Percentiles rank a stretch among this genome's conserved stretches.
Evolutionary conservation across 1,140 invertebrate species (phyloP).

Genomic region (Ostrea denselamellosa): DNA sequence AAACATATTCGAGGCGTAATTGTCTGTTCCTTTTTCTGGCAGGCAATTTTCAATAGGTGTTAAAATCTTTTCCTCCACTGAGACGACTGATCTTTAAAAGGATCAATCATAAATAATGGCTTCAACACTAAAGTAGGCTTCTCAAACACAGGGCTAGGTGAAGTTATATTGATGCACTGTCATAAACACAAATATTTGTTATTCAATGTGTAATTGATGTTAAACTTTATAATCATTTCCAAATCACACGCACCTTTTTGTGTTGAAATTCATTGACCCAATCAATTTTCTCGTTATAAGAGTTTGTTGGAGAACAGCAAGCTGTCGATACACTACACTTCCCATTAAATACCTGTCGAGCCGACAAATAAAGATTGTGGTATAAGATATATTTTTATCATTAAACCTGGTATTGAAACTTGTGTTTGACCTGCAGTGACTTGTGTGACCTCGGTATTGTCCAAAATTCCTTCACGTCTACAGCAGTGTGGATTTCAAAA

Average conservation of each 20-base stretch:
- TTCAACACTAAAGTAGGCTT: constrained; percentile 26
- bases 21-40: constrained; percentile 35
- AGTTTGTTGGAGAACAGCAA: constrained; percentile 32
- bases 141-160: constrained; percentile 20
- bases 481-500: constrained; percentile 29
- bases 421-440: constrained; percentile 19
- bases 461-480: not conserved
- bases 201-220: constrained; percentile 40
- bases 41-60: constrained; percentile 39
- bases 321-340: constrained; percentile 34
- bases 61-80: constrained; percentile 36
- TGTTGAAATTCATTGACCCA: constrained; percentile 39
- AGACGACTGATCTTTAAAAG: constrained; percentile 32
- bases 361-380: constrained; percentile 29
- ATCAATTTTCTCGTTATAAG: constrained; percentile 26
- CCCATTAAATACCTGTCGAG: constrained; percentile 32
- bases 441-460: constrained; percentile 17
- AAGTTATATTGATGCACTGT: constrained; percentile 39
- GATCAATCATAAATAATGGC: constrained; percentile 38
- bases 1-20: constrained; percentile 38
- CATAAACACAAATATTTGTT: constrained; percentile 38
- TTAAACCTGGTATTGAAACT: constrained; percentile 35
- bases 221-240: constrained; percentile 34
- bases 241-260: constrained; percentile 39
- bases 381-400: constrained; percentile 32